These are phyloP conservation scores for Mantis religiosa DNA, from an alignment of 2,888 invertebrate species.

Conservation along the genomic window DNA sequence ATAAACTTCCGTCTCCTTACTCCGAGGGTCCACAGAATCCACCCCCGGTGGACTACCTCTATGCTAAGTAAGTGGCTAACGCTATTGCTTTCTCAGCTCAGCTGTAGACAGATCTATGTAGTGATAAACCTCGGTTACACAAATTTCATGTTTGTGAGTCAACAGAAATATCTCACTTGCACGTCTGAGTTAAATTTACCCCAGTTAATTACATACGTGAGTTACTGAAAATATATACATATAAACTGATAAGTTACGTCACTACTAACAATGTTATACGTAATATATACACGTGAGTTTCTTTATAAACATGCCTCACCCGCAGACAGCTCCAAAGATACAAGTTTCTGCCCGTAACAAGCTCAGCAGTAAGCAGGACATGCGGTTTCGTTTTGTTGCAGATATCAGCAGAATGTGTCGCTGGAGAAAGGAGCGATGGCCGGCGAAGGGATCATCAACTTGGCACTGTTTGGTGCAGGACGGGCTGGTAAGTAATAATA, in stretches of 20 bases:
- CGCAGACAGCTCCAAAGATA: no score
- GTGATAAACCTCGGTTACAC: no score
- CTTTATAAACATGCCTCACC: neutral
- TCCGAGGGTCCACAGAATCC: conserved; percentile 38
- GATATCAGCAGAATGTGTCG: conserved; percentile 46
- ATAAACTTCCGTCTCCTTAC: conserved; percentile 51
- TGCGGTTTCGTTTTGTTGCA: conserved; percentile 34
- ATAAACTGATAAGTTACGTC: no score
- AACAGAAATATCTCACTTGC: no score
- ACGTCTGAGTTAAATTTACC: no score
- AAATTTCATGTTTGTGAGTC: no score
- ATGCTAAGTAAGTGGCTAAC: conserved; percentile 46
- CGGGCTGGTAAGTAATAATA: conserved; percentile 48
- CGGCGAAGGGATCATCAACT: conserved; percentile 41
- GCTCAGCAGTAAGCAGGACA: no score
- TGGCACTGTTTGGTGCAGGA: conserved; percentile 57
- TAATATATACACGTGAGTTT: conserved; percentile 13
- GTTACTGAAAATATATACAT: no score
- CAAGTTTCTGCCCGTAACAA: no score
- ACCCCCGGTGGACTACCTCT: conserved; percentile 48
- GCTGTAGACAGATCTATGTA: no score
- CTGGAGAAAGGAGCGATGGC: conserved; percentile 38
- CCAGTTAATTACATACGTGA: no score
- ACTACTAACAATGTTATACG: no score
- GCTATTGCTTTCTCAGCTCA: neutral